Evolutionary conservation across 1,140 invertebrate genomes (phyloP).

Genomic region (Atta cephalotes): DNA sequence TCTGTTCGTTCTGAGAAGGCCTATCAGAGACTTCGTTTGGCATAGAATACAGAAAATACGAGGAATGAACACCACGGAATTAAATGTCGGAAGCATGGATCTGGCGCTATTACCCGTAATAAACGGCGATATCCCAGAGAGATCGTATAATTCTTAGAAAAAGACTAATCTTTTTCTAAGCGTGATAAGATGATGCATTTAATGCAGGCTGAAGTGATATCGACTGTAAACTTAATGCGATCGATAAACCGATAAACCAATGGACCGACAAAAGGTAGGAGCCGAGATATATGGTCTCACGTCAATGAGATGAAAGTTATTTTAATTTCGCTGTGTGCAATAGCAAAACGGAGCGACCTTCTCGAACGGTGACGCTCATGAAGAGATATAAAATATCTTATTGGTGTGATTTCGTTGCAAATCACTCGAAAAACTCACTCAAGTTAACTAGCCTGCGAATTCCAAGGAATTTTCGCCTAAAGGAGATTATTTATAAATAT

Average conservation of each 20-base stretch:
- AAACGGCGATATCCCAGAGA: conserved; percentile 67
- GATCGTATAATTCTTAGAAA: conserved; percentile 41
- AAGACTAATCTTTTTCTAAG: not conserved
- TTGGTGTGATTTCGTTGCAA: not conserved
- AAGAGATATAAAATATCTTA: conserved; percentile 3
- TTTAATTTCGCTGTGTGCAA: conserved; percentile 15
- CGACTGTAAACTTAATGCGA: conserved; percentile 19
- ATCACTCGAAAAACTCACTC: not conserved
- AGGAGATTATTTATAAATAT: conserved; percentile 36
- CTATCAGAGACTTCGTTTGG: conserved; percentile 83
- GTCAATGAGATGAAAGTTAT: conserved; percentile 3
- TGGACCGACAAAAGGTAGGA: not conserved
- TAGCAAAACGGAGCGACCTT: not conserved
- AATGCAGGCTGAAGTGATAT: not conserved
- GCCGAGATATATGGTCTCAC: not conserved
- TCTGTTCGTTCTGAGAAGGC: conserved; percentile 86
- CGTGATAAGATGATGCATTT: not conserved
- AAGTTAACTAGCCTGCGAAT: not conserved
- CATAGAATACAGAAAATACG: conserved; percentile 79
- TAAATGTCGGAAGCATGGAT: conserved; percentile 79
- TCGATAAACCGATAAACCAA: conserved; percentile 15
- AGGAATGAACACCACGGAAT: conserved; percentile 70
- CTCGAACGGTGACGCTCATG: not conserved
- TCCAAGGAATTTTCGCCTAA: not conserved
- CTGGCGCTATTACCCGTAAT: conserved; percentile 77